phyloP scores from a whole-genome alignment of 2,113 vertebrate species.

The Halcyon malimbica region DNA sequence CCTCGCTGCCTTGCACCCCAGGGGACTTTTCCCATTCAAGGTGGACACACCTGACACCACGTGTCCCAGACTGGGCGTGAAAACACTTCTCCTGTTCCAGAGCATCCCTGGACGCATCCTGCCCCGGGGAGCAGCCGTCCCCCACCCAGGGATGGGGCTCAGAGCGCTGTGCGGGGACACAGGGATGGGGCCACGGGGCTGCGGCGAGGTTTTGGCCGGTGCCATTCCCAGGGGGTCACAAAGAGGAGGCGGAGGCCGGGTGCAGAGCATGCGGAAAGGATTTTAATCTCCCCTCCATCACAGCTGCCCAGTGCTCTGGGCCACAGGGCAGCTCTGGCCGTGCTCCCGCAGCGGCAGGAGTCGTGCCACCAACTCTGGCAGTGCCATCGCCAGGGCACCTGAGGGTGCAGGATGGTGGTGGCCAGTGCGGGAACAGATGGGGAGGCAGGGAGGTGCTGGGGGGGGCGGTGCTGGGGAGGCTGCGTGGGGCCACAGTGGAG shows the following conservation, averaged over 20 bases:
- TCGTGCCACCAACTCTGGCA: accelerated
- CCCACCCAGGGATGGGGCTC: background rate
- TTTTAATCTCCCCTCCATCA: background rate
- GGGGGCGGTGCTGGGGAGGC: too few relatives aligned
- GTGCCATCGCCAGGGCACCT: accelerated
- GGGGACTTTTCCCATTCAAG: background rate
- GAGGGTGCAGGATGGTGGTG: background rate
- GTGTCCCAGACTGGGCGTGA: background rate
- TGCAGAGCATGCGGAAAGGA: background rate
- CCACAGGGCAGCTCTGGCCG: background rate
- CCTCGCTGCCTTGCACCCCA: background rate
- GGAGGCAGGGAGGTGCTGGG: background rate
- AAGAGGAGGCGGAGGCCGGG: background rate
- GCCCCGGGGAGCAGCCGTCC: accelerated
- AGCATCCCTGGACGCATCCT: background rate
- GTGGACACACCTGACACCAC: accelerated
- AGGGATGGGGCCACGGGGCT: accelerated
- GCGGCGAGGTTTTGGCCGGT: accelerated
- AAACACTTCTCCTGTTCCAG: background rate
- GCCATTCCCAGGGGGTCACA: background rate
- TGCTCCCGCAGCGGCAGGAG: accelerated
- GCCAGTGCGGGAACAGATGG: background rate
- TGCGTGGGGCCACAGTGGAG: accelerated
- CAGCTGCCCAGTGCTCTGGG: accelerated
- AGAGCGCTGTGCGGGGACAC: accelerated